phyloP scores from a whole-genome alignment of 2,888 invertebrate genomes.

The Esperia sulphurella region DNA sequence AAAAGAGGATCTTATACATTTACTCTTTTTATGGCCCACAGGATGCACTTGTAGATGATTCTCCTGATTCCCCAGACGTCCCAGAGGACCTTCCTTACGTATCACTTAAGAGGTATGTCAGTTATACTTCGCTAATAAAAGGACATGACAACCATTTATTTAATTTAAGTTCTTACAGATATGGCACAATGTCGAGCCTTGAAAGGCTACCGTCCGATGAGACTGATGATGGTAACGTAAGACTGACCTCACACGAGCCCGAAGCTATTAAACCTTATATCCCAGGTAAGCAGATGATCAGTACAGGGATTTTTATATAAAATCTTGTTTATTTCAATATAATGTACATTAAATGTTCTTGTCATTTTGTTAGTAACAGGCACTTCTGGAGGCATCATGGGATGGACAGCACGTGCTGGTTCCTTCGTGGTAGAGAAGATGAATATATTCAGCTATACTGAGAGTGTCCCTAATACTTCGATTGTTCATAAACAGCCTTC shows the following conservation, averaged over 20 bases:
- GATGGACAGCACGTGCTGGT: constrained; percentile 90
- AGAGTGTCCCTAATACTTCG: constrained; percentile 63
- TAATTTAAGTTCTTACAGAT: constrained; percentile 48
- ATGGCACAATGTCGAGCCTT: constrained; percentile 86
- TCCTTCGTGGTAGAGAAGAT: constrained; percentile 91
- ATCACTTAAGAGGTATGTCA: constrained; percentile 79
- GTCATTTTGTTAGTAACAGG: constrained; percentile 33
- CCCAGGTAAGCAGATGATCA: constrained; percentile 42
- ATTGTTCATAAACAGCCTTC: constrained; percentile 72
- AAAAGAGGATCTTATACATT: not conserved
- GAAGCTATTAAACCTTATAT: constrained; percentile 49
- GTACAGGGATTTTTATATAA: too few relatives aligned
- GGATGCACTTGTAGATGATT: constrained; percentile 80
- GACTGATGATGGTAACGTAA: constrained; percentile 77
- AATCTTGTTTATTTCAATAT: too few relatives aligned
- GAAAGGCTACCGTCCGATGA: constrained; percentile 83
- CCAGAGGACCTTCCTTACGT: constrained; percentile 87
- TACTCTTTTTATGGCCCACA: constrained; percentile 20
- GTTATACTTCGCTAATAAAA: not conserved
- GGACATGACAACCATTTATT: not conserved
- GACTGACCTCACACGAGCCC: constrained; percentile 60
- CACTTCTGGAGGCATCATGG: constrained; percentile 77
- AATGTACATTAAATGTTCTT: not conserved
- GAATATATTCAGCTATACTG: constrained; percentile 76
- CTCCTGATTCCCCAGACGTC: constrained; percentile 83